Base-by-base conservation (phyloP, 2,797 vertebrate species). In the Scolopax bukidnonensis region DNA sequence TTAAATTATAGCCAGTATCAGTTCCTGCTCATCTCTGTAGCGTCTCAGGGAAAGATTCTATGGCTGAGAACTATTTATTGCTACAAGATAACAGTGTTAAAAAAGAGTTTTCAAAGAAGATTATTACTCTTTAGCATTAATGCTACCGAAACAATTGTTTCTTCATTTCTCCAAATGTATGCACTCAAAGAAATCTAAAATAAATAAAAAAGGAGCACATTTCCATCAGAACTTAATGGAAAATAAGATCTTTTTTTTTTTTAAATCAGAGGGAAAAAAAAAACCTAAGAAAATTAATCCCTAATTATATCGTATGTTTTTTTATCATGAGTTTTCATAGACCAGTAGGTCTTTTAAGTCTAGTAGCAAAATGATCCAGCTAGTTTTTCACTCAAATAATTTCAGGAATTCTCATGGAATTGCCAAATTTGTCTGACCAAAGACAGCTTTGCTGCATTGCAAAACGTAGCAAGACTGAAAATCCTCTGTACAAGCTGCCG, bases 371-470 rank as follows among this genome's bases (percentile, higher is more conserved):
- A 90, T 45, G 28, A 95, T 70, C 36, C 33, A 93, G n/a, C 16
- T 65, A 50, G 25, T 4, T 90, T 76, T 95, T 87, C 50, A 77
- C 38, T 65, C 33, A 40, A 96, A 89, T 41, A 90, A 93, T 92
- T 96, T 84, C 73, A 94, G 48, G 40, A 94, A 96, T 96, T 92
- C 84, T 92, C 27, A 82, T 28, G 28, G 79, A 95, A 95, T 77
- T 79, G 61, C 47, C 84, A 95, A 59, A 56, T 81, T 85, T 89
- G 5, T 30, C 57, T 87, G 59, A 84, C 45, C 48, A 78, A 86
- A 91, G 36, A 47, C 64, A 91, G 43, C 9, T 84, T 88, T 93
- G 47, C 50, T 61, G 40, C 38, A 38, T 51, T 56, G 56, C 43
- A 59, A 33, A 93, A 87, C 47, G 68, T 12, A 78, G 43, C 63